These are phyloP conservation scores for Podiceps cristatus DNA, from an alignment of 2,113 vertebrate genomes.

Conservation along the genomic window DNA sequence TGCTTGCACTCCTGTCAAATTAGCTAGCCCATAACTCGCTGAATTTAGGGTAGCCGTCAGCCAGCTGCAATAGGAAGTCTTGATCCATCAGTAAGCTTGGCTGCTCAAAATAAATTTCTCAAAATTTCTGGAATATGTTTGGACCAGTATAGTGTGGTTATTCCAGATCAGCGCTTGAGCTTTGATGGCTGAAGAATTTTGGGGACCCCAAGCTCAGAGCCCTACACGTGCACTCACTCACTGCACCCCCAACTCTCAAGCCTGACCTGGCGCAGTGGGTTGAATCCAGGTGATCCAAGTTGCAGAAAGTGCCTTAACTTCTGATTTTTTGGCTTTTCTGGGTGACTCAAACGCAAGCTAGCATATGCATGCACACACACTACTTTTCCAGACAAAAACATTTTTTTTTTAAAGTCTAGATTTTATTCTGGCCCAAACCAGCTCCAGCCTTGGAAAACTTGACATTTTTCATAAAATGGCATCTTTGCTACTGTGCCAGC, in stretches of 20 bases:
- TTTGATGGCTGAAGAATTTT: neutral
- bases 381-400: neutral
- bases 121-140: neutral
- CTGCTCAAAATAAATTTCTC: neutral
- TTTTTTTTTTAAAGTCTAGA: neutral
- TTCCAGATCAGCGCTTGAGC: neutral
- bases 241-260: neutral
- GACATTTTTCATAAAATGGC: neutral
- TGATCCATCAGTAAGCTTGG: neutral
- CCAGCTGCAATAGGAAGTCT: neutral
- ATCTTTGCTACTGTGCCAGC: neutral
- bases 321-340: neutral
- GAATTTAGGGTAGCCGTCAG: neutral
- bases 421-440: neutral
- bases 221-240: neutral
- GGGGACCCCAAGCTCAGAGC: neutral
- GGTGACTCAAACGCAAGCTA: neutral
- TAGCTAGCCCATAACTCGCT: neutral
- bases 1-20: neutral
- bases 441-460: neutral
- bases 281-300: neutral
- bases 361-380: neutral
- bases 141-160: neutral
- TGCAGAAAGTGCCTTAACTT: fast-evolving
- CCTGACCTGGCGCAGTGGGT: fast-evolving